Evolutionary conservation across 2,797 vertebrate species (phyloP), one percentile per base, ranked within the genome.

Genomic region (Xyrichtys novacula): DNA sequence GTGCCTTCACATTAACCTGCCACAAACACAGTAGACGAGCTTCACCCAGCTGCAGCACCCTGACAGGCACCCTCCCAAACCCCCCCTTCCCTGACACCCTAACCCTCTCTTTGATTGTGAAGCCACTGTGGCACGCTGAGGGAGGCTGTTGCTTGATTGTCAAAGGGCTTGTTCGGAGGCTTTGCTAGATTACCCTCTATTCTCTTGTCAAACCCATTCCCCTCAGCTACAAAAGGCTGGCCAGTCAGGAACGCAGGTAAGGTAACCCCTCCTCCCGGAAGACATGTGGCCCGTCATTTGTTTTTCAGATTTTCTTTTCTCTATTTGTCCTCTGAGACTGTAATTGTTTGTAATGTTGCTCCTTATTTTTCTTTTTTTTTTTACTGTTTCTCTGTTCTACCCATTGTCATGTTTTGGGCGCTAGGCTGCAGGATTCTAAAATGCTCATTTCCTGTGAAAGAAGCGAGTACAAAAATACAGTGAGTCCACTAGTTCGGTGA

Each of bases 191-290:
- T 93, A 90, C 89, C 88, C 92, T 95, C 87, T 93, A 94, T 93
- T 95, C 91, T 95, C 91, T 94, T 94, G 93, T 95, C 92, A 93
- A 94, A 94, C 93, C 90, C 91, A 90, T 89, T 89, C 91, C 91
- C 90, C 82, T 93, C 90, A 95, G 94, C 94, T 95, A 93, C 93
- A 94, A 95, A 95, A 94, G 92, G 93, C 93, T 90, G 93, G 94
- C 89, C 92, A 92, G 58, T 88, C 93, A 84, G 93, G 90, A 94
- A 67, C 83, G 55, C 91, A 95, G 94, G 94, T 95, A 94, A 95
- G 94, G 92, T 86, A 64, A 88, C 86, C 89, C 76, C 83, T 85
- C 74, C 82, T 85, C 84, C 76, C 63, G 64, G 86, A 83, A 78
- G 88, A 89, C 77, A 78, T 89, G 85, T 91, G 91, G 87, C 85